phyloP scores from a whole-genome alignment of 1,140 invertebrate species.

The Coptotermes formosanus region DNA sequence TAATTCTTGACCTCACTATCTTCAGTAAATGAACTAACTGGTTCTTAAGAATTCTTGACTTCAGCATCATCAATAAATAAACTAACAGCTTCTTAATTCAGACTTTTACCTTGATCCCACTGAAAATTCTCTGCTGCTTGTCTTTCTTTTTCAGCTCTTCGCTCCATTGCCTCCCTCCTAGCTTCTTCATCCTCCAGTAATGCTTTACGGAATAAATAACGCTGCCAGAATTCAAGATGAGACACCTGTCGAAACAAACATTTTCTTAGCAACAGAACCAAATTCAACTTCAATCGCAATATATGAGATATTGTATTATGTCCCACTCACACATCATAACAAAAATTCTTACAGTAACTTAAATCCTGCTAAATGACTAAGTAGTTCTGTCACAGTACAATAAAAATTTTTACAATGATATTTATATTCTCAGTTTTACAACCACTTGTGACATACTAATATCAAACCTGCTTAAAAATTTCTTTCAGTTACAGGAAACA shows the following conservation, averaged over 20 bases:
- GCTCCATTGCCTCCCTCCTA: slow-evolving; percentile 43
- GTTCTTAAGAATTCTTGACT: no score
- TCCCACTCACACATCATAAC: background rate
- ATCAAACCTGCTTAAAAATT: no score
- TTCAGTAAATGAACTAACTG: no score
- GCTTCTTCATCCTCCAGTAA: slow-evolving; percentile 57
- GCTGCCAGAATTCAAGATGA: slow-evolving; percentile 57
- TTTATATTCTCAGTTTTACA: no score
- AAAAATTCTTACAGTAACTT: background rate
- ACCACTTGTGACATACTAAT: no score
- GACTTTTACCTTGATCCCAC: slow-evolving; percentile 47
- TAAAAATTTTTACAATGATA: no score
- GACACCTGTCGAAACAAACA: slow-evolving; percentile 21
- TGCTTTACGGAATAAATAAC: slow-evolving; percentile 60
- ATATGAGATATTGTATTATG: background rate
- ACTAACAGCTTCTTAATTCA: no score
- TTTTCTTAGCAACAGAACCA: background rate
- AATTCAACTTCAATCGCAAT: slow-evolving; percentile 7
- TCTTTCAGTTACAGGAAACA: no score
- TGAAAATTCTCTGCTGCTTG: slow-evolving; percentile 41
- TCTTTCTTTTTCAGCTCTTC: slow-evolving; percentile 44
- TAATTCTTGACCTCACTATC: no score
- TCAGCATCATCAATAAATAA: no score
- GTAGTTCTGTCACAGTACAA: no score
- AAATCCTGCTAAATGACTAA: background rate